phyloP scores from a whole-genome alignment of 2,113 vertebrate species.

The Tupaia tana region DNA sequence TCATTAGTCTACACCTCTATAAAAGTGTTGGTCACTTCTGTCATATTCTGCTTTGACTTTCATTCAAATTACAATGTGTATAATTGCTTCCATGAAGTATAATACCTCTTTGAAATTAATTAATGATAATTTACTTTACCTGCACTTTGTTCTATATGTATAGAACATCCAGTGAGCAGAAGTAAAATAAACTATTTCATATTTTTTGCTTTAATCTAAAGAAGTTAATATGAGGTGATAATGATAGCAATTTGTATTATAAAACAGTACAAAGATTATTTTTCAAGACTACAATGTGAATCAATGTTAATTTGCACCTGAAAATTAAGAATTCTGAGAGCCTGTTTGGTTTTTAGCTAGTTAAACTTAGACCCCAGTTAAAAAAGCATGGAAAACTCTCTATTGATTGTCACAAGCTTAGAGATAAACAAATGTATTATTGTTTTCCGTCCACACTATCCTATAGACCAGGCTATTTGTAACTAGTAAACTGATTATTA shows the following conservation, averaged over 20 bases:
- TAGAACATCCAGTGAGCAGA: not conserved
- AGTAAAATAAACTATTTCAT: constrained; percentile 14
- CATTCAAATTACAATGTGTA: not conserved
- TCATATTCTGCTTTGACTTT: not conserved
- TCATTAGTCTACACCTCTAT: not conserved
- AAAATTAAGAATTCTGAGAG: not conserved
- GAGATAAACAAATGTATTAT: not conserved
- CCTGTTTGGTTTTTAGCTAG: not conserved
- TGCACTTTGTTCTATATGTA: not conserved
- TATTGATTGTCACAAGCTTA: not conserved
- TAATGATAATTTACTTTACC: not conserved
- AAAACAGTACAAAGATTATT: not conserved
- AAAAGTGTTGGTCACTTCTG: not conserved
- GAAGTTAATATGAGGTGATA: constrained; percentile 9
- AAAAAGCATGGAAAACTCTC: not conserved
- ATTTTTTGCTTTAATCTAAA: constrained; percentile 28
- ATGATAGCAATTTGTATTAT: constrained; percentile 35
- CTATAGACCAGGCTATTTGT: not conserved
- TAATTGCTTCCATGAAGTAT: not conserved
- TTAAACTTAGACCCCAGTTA: not conserved
- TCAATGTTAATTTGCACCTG: constrained; percentile 35
- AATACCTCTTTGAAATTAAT: not conserved
- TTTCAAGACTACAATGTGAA: not conserved
- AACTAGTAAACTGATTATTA: not conserved
- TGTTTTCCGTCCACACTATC: not conserved